Evolutionary conservation across 2,113 vertebrate species (phyloP), one percentile per base, ranked within the genome.

Genomic region (Dipodomys merriami): DNA sequence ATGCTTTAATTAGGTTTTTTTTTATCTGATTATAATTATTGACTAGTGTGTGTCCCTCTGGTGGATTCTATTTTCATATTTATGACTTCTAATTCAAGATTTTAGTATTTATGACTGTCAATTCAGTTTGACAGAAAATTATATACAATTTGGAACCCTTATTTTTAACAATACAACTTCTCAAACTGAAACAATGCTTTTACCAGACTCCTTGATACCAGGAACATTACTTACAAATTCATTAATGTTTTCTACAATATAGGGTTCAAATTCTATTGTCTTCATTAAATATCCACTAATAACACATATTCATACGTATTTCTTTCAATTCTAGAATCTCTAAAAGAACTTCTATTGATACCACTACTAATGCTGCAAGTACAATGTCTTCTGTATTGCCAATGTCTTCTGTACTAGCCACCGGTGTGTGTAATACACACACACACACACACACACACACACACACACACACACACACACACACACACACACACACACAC

Each of bases 221-320:
- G 30, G 30, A 60, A 86, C 9, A 82, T 49, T 57, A 86, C 74
- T 91, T 72, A 89, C 60, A 7, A 53, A 69, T 77, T 71, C n/a
- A 65, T 92, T 53, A 83, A 74, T 57, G 39, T 30, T 88, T 79
- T 53, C 62, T 84, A 91, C 23, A 76, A 86, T 33, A 86, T 91
- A 79, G 79, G 93, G 83, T 46, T 81, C 23, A 72, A 53, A 67
- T 86, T 71, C n/a, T 19, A 85, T 44, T 44, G 88, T 77, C 33
- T 83, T 27, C 15, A 86, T 8, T 12, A 93, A 73, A 60, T 64
- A 89, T 74, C 10, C 85, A 25, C 30, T 49, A 76, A 33, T 77
- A 33, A 39, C 6, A 80, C 29, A 86, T 85, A 86, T 22, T 91
- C 73, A 71, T 64, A 64, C 62, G 1, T 23, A 88, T 79, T 94